phyloP scores from a whole-genome alignment of 2,888 invertebrate species.

The Amphipyra berbera region DNA sequence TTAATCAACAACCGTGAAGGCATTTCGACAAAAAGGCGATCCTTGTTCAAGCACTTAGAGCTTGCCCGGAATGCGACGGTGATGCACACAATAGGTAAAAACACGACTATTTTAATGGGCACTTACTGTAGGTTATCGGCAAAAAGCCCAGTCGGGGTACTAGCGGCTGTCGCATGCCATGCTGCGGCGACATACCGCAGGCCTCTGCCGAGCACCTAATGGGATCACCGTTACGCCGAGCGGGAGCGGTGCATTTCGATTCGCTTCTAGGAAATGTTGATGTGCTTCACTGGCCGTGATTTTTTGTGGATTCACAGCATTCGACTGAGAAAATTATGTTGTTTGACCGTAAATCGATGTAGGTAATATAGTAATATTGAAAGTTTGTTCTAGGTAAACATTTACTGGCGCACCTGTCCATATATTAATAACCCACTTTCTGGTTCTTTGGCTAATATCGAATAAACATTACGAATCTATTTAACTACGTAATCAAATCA shows the following conservation, averaged over 20 bases:
- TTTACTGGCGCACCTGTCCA: slow-evolving; percentile 8
- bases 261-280: slow-evolving; percentile 55
- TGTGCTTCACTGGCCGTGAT: slow-evolving; percentile 49
- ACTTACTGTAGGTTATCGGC: slow-evolving; percentile 47
- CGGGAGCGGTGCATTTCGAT: slow-evolving; percentile 57
- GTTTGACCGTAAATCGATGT: slow-evolving; percentile 31
- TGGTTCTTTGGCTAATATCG: neutral
- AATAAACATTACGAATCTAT: slow-evolving; percentile 19
- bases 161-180: slow-evolving; percentile 50
- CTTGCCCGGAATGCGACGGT: slow-evolving; percentile 37
- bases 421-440: slow-evolving; percentile 28
- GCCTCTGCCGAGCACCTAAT: slow-evolving; percentile 54
- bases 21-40: slow-evolving; percentile 44
- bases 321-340: slow-evolving; percentile 36
- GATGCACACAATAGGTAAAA: slow-evolving; percentile 52
- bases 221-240: slow-evolving; percentile 67
- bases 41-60: slow-evolving; percentile 30
- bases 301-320: slow-evolving; percentile 40
- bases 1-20: slow-evolving; percentile 49
- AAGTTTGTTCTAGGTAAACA: neutral
- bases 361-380: slow-evolving; percentile 9
- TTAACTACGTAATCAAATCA: slow-evolving; percentile 29
- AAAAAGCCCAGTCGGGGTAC: slow-evolving; percentile 38
- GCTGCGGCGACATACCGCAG: slow-evolving; percentile 50
- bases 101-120: slow-evolving; percentile 53